These are phyloP conservation scores for Hirudo medicinalis DNA, from an alignment of 1,140 invertebrate species.

Conservation along the genomic window DNA sequence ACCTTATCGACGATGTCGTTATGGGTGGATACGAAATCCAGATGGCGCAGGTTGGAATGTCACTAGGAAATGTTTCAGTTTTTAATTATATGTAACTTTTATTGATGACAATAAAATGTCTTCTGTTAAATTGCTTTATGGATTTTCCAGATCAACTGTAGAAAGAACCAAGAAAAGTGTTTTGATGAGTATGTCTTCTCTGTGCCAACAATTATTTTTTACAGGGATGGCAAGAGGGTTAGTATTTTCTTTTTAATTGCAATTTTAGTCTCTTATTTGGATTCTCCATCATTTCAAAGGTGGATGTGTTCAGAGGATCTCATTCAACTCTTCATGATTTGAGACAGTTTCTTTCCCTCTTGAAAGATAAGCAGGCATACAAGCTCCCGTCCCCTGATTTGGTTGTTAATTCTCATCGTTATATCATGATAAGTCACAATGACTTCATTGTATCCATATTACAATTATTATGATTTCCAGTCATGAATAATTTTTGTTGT, in stretches of 20 bases:
- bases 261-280: neutral
- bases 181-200: neutral
- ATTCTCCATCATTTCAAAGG: neutral
- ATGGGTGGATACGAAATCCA: neutral
- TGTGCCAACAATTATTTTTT: neutral
- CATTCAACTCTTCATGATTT: neutral
- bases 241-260: neutral
- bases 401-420: too few species aligned
- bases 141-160: slow-evolving; percentile 1
- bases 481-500: neutral
- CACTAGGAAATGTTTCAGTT: too few species aligned
- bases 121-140: too few species aligned
- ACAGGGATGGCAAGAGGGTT: neutral
- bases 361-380: neutral
- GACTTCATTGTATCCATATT: too few species aligned
- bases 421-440: too few species aligned
- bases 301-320: slow-evolving; percentile 9
- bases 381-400: too few species aligned
- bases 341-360: neutral
- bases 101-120: too few species aligned
- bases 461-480: too few species aligned
- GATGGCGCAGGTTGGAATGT: neutral
- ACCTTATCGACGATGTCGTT: neutral
- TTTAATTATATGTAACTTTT: too few species aligned
- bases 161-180: neutral